phyloP scores from a whole-genome alignment of 2,888 invertebrate species.

The Dryomyza anilis region DNA sequence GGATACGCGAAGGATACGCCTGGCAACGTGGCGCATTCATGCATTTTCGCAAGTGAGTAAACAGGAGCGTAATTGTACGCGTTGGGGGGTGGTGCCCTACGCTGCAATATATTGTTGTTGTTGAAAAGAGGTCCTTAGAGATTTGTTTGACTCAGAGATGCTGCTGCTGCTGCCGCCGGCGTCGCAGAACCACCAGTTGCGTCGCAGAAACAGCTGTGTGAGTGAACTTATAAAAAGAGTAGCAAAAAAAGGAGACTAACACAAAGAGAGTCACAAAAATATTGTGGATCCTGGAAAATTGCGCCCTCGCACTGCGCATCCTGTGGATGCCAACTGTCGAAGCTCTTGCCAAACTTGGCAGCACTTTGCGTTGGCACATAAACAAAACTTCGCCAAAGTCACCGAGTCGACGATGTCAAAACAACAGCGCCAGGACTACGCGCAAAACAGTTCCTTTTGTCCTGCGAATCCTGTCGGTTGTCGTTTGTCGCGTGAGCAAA shows the following conservation, averaged over 20 bases:
- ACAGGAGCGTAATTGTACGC: background rate
- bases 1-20: background rate
- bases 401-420: background rate
- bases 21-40: background rate
- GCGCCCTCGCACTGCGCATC: constrained; percentile 9
- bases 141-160: too few species aligned
- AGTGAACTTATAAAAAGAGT: too few species aligned
- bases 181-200: constrained; percentile 48
- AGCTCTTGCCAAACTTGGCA: constrained; percentile 14
- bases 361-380: background rate
- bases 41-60: constrained; percentile 12
- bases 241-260: background rate
- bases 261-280: too few species aligned
- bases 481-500: background rate
- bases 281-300: constrained; percentile 31
- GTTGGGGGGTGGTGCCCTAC: background rate
- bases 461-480: constrained; percentile 23
- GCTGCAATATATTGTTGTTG: constrained; percentile 3
- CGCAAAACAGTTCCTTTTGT: constrained; percentile 44
- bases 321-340: constrained; percentile 25
- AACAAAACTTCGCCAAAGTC: background rate
- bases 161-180: background rate
- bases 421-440: background rate
- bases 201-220: constrained; percentile 14
- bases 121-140: constrained; percentile 16